A percentile compares a stretch with the other conserved stretches of the same genome.
These are phyloP conservation scores for Neodontobutis hainanensis DNA, from an alignment of 2,113 vertebrate genomes.

Conservation along the genomic window DNA sequence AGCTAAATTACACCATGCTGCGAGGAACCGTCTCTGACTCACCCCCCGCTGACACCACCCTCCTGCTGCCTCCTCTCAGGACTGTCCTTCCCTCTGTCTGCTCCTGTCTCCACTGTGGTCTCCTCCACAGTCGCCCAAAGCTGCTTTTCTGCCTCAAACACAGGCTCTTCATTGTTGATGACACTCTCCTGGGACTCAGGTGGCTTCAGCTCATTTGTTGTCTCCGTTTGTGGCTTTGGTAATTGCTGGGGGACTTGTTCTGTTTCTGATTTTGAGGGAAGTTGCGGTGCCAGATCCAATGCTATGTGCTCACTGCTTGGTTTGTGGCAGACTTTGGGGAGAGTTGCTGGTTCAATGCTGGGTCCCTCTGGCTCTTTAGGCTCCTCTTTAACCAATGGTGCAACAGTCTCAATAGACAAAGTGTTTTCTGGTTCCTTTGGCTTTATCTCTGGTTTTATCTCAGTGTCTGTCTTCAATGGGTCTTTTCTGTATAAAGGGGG, in stretches of 20 bases:
- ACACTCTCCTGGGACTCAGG: slow-evolving; percentile 23
- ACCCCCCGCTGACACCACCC: slow-evolving; percentile 59
- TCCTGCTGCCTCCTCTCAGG: slow-evolving; percentile 34
- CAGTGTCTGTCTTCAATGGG: slow-evolving; percentile 9
- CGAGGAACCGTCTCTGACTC: slow-evolving; percentile 54
- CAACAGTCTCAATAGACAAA: slow-evolving; percentile 21
- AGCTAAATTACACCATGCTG: slow-evolving; percentile 23
- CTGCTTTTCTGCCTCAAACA: slow-evolving; percentile 51
- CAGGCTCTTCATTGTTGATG: slow-evolving; percentile 38
- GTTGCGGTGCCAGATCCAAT: slow-evolving; percentile 23
- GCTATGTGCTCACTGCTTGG: background rate
- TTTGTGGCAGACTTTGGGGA: slow-evolving; percentile 1
- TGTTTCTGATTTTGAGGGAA: slow-evolving; percentile 49
- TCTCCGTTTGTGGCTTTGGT: slow-evolving; percentile 36
- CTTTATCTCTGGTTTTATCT: slow-evolving; percentile 9
- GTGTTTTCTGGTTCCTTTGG: slow-evolving; percentile 27
- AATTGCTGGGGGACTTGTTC: slow-evolving; percentile 28
- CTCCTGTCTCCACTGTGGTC: slow-evolving; percentile 36
- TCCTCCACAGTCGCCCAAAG: slow-evolving; percentile 71
- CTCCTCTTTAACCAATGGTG: slow-evolving; percentile 39
- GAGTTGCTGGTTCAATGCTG: slow-evolving; percentile 19
- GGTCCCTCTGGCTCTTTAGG: slow-evolving; percentile 50
- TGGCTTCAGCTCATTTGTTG: slow-evolving; percentile 24
- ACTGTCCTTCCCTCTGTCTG: slow-evolving; percentile 27
- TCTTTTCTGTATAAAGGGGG: slow-evolving; percentile 37